phyloP scores from a whole-genome alignment of 2,888 invertebrate genomes.

The Artemia sp. region DNA sequence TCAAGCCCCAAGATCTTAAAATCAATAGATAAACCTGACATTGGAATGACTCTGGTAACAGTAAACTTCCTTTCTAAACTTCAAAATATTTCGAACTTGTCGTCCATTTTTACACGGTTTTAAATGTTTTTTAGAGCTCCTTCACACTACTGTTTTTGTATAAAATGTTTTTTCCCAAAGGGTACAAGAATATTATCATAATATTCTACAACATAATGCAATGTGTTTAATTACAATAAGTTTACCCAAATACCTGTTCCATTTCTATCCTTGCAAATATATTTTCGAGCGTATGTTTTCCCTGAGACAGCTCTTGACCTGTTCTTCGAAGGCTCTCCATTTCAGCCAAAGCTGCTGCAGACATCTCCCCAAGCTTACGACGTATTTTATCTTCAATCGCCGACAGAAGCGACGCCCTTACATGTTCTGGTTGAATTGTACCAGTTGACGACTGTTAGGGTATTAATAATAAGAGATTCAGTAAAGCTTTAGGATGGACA shows the following conservation, averaged over 20 bases:
- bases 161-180: too few species aligned
- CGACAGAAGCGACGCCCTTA: constrained; percentile 76
- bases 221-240: too few species aligned
- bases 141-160: too few species aligned
- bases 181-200: too few species aligned
- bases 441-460: constrained; percentile 38
- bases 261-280: constrained; percentile 56
- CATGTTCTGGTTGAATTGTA: constrained; percentile 88
- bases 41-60: too few species aligned
- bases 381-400: constrained; percentile 82
- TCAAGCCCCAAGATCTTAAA: too few species aligned
- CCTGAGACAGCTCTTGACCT: constrained; percentile 65
- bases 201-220: too few species aligned
- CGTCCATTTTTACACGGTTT: too few species aligned
- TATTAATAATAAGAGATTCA: constrained; percentile 25
- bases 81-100: too few species aligned
- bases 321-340: constrained; percentile 70
- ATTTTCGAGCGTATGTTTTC: constrained; percentile 60
- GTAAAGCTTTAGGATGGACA: constrained; percentile 15
- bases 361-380: constrained; percentile 67
- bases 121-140: too few species aligned
- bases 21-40: too few species aligned
- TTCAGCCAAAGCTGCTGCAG: constrained; percentile 78
- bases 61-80: too few species aligned
- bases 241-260: constrained; percentile 40